Base-by-base conservation (phyloP, 92 coral and sea anemone genomes). In the Actinostola sp. region DNA sequence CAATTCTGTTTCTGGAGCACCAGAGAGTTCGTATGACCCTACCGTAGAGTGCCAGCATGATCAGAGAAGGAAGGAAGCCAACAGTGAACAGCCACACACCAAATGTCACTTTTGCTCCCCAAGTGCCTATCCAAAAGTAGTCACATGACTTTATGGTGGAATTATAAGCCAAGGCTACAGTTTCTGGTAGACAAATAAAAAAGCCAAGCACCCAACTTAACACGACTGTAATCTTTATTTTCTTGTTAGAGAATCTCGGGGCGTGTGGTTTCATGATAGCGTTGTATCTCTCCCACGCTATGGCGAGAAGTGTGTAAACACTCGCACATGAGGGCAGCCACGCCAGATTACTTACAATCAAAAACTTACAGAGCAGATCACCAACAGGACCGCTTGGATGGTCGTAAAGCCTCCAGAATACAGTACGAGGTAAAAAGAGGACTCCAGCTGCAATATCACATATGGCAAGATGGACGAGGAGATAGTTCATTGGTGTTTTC, bases 401-500 rank as follows among this genome's bases (percentile, higher is more conserved):
- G 0, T 48, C 59, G 49, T 73, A 85, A 54, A 75, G 63, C 17
- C 72, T 74, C 42, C 45, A 43, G 7, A 80, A 46, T 1, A 75
- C 33, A 39, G 60, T 27, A 25, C 81, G 70, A 21, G 82, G 83
- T 11, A 80, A 35, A 28, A 69, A 44, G 17, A 80, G 80, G 11
- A 75, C 5, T 12, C 82, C 90, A 1, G 62, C 45, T 25, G 80
- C 16, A 3, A 85, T 66, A 43, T 85, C 90, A 32, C 86, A 71
- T 1, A 85, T 39, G 1, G 90, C 90, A 19, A 85, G 55, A 61
- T 80, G 69, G 20, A 78, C 71, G 14, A 86, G 57, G 33, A 86
- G 63, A 42, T 81, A 86, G 80, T 86, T 86, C 91, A 86, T 86
- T 0, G 91, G 91, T 1, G 87, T 80, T 20, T 54, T 75, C 86